Evolutionary conservation across 2,797 vertebrate genomes (phyloP).

Genomic region (Euphonia xanthogaster): DNA sequence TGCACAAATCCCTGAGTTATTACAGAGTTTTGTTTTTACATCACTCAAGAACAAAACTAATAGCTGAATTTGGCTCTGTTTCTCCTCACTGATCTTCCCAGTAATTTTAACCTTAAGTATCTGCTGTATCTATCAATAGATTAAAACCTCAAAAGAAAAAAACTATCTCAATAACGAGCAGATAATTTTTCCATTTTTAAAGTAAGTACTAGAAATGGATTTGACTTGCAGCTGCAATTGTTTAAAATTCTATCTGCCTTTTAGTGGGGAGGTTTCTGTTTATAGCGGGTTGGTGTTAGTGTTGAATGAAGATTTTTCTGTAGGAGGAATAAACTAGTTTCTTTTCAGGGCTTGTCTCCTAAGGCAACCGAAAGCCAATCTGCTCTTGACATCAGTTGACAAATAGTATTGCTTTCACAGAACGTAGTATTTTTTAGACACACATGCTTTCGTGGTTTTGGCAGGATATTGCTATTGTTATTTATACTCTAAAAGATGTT

Average conservation of each 20-base stretch:
- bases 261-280: conserved; percentile 19
- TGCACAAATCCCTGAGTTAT: not conserved
- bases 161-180: not conserved
- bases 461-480: not conserved
- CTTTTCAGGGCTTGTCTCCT: conserved; percentile 22
- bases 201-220: conserved; percentile 28
- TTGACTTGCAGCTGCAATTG: conserved; percentile 10
- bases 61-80: not conserved
- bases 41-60: not conserved
- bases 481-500: conserved; percentile 33
- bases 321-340: conserved; percentile 28
- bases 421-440: conserved; percentile 3
- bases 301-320: conserved; percentile 18
- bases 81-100: not conserved
- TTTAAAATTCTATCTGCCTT: conserved; percentile 29
- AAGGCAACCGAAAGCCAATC: conserved; percentile 22
- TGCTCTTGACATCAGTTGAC: conserved; percentile 34
- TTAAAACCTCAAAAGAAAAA: not conserved
- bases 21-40: not conserved
- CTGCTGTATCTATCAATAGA: not conserved
- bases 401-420: conserved; percentile 26
- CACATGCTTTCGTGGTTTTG: not conserved
- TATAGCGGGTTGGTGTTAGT: not conserved
- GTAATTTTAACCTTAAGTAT: not conserved
- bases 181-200: not conserved